These are phyloP conservation scores for Percina caprodes DNA, from an alignment of 2,113 vertebrate species.

Conservation along the genomic window DNA sequence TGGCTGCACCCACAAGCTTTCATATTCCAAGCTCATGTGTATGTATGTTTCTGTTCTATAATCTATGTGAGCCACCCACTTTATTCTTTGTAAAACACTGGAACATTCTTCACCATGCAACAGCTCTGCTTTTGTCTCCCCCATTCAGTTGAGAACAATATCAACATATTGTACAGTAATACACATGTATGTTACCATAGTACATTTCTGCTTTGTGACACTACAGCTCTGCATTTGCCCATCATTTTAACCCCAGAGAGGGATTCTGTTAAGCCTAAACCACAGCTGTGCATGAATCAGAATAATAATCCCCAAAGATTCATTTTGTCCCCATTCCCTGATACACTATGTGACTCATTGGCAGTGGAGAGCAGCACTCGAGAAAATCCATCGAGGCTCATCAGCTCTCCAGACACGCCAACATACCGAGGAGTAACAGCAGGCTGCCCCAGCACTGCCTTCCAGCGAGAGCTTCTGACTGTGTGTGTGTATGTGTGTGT, in stretches of 20 bases:
- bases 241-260: conserved; percentile 41
- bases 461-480: conserved; percentile 40
- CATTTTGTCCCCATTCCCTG: conserved; percentile 67
- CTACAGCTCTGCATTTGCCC: conserved; percentile 31
- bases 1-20: conserved; percentile 72
- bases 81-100: conserved; percentile 51
- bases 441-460: conserved; percentile 56
- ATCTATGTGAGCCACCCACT: conserved; percentile 65
- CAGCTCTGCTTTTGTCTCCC: conserved; percentile 39
- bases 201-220: conserved; percentile 4
- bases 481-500: conserved; percentile 16
- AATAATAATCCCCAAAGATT: conserved; percentile 77
- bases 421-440: conserved; percentile 51
- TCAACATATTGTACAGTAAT: conserved; percentile 10
- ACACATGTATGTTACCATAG: background rate
- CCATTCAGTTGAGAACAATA: conserved; percentile 27
- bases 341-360: conserved; percentile 70
- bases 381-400: conserved; percentile 67
- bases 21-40: conserved; percentile 43
- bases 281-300: conserved; percentile 76
- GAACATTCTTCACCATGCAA: conserved; percentile 38
- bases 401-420: conserved; percentile 71
- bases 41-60: conserved; percentile 64
- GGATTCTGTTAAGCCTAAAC: conserved; percentile 71
- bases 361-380: conserved; percentile 56